phyloP scores from a whole-genome alignment of 2,113 vertebrate species.

The Sylvicapra grimmia region DNA sequence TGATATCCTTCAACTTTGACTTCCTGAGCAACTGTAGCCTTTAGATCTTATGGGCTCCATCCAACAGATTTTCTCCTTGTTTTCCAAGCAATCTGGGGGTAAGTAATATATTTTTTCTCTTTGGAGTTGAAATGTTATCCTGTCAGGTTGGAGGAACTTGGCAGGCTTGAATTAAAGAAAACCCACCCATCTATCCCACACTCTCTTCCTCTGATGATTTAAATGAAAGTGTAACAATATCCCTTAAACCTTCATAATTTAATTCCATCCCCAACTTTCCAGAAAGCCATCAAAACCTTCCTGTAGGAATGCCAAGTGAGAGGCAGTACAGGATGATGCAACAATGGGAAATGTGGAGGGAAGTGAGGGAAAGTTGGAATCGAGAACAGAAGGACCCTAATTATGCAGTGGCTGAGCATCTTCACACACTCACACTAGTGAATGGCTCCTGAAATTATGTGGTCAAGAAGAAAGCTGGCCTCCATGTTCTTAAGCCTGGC shows the following conservation, averaged over 20 bases:
- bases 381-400: neutral
- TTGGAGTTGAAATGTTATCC: neutral
- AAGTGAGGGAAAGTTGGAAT: neutral
- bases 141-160: slow-evolving; percentile 28
- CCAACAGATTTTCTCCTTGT: neutral
- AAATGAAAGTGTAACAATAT: slow-evolving; percentile 47
- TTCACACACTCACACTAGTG: neutral
- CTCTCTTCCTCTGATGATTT: slow-evolving; percentile 31
- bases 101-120: neutral
- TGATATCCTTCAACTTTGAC: neutral
- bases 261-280: slow-evolving; percentile 32
- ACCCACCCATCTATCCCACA: neutral
- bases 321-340: neutral
- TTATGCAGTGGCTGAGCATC: neutral
- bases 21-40: neutral
- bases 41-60: neutral
- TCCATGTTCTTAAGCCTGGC: neutral
- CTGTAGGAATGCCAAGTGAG: neutral
- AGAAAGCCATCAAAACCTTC: slow-evolving; percentile 30
- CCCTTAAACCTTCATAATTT: neutral
- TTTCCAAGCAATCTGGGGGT: neutral
- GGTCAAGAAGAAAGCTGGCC: neutral
- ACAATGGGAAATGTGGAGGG: neutral
- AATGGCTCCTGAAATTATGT: neutral
- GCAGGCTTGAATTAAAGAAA: slow-evolving; percentile 33